Percentiles rank a stretch among this genome's conserved stretches.
Conservation (phyloP, 2,113 vertebrate genomes). For the Sigmodon hispidus region DNA sequence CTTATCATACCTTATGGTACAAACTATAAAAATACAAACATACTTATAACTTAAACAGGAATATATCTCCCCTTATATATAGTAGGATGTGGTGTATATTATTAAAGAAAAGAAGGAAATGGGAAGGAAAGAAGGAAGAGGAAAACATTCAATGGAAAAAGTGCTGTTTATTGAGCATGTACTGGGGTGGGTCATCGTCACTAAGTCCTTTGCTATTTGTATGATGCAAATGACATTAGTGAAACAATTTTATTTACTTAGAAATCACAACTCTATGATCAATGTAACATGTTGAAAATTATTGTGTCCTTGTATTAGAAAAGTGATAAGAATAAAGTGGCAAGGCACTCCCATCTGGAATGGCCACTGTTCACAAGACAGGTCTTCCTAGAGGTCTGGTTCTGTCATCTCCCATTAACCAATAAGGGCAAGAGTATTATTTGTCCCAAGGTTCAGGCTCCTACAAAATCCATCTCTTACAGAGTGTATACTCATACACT, state of each 20-base stretch:
- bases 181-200: neutral
- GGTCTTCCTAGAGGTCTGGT: neutral
- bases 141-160: neutral
- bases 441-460: neutral
- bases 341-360: neutral
- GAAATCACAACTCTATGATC: neutral
- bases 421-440: neutral
- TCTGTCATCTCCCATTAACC: neutral
- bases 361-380: too few species aligned
- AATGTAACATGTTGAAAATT: neutral
- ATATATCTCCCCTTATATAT: neutral
- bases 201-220: neutral
- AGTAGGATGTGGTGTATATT: neutral
- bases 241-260: neutral
- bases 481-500: neutral
- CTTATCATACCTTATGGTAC: neutral
- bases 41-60: conserved; percentile 44
- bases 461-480: neutral
- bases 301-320: neutral
- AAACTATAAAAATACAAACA: conserved; percentile 31
- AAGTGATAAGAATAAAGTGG: neutral
- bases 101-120: neutral
- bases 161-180: neutral
- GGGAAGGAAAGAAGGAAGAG: neutral
- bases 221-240: conserved; percentile 24